Base-by-base conservation (phyloP, 2,113 vertebrate genomes). In the Pterocles orientalis region DNA sequence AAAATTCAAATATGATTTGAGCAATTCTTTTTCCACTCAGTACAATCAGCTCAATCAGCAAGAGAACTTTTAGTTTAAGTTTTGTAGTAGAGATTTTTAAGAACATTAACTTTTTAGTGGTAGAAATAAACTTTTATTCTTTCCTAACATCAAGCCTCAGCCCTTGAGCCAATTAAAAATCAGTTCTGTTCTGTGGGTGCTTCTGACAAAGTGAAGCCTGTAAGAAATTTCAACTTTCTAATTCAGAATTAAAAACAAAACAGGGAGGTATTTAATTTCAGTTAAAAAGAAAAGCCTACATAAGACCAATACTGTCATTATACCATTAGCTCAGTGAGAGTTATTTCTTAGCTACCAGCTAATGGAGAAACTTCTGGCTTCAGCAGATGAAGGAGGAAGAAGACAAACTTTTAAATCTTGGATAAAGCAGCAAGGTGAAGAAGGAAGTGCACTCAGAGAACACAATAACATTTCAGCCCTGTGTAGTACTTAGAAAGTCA, bases 71-170 rank as follows among this genome's bases (percentile, higher is more conserved):
- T 28, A 33, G 54, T 57, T 94, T 31, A 81, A 75, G 34, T 64
- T 91, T 94, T 51, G 61, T 39, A 48, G 53, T 47, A 91, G 54
- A 81, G 16, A 88, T 95, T 90, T 94, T 94, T 88, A 82, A 92
- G 80, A 86, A 89, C 83, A 92, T 71, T 95, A 84, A 84, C 36
- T 87, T 95, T 78, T 87, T 82, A 91, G 14, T 58, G 29, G n/a
- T 70, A 64, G 73, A 91, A 75, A 94, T 93, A 91, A 96, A 95
- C 43, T 94, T 96, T 95, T 79, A 91, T 92, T 89, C 51, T 58
- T 84, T 78, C 34, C 20, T 82, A 89, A 60, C 60, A 66, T 87
- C 53, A 54, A 43, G 41, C 19, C 56, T 75, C 58, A 73, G 54
- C 56, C 58, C 51, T 75, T 58, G 9, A 82, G 70, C 12, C 78